Conservation (phyloP, 2,113 vertebrate species). For the Oriolus oriolus region DNA sequence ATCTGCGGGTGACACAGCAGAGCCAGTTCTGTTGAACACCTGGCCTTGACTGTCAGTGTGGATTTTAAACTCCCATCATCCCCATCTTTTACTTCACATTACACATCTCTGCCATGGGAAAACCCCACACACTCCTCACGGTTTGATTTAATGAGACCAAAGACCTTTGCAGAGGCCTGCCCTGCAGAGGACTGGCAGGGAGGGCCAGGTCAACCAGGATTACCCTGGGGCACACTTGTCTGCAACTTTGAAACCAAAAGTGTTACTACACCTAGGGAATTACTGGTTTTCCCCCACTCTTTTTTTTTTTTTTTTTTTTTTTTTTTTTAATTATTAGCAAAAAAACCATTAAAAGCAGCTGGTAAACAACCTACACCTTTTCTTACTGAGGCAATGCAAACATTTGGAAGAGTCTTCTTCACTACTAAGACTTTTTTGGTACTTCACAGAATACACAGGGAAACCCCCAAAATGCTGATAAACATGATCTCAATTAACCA, state of each 20-base stretch:
- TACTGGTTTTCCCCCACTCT: rapidly evolving
- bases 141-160: rapidly evolving
- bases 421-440: too few species aligned
- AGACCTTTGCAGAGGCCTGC: not conserved
- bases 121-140: not conserved
- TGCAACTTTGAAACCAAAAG: not conserved
- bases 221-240: too few species aligned
- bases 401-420: not conserved
- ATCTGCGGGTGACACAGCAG: not conserved
- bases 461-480: not conserved
- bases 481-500: rapidly evolving
- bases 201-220: not conserved
- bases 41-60: not conserved
- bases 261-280: rapidly evolving
- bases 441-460: rapidly evolving
- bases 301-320: too few species aligned
- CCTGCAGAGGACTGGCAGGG: rapidly evolving
- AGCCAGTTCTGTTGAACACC: not conserved
- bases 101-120: not conserved
- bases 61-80: not conserved
- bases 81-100: not conserved
- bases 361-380: not conserved
- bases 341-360: not conserved
- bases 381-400: not conserved
- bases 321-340: not conserved